Percentiles rank a stretch among this genome's conserved stretches.
Conservation (phyloP, 2,888 invertebrate genomes). For the Candidula unifasciata region DNA sequence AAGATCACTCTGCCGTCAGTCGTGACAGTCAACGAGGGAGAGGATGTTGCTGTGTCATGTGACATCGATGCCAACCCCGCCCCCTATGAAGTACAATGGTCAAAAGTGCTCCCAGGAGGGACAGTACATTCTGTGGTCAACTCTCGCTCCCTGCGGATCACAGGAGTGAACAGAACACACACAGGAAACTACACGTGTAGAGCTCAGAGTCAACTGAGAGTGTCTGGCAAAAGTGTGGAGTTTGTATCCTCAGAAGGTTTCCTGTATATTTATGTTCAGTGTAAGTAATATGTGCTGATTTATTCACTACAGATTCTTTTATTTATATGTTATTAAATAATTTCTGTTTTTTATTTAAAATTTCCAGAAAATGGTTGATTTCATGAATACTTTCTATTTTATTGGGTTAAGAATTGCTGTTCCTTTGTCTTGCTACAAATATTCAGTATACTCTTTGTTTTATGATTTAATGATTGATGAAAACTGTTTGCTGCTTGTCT, state of each 20-base stretch:
- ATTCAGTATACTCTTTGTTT: no score
- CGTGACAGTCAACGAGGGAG: conserved; percentile 58
- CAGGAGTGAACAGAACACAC: conserved; percentile 54
- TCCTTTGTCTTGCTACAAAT: no score
- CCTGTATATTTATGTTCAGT: conserved; percentile 64
- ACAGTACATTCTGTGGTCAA: conserved; percentile 15
- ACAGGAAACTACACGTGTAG: conserved; percentile 69
- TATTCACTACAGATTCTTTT: no score
- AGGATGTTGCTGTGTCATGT: conserved; percentile 60
- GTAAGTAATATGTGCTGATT: no score
- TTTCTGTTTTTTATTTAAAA: no score
- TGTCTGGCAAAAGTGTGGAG: conserved; percentile 58
- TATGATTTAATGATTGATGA: no score
- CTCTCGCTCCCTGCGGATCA: conserved; percentile 54
- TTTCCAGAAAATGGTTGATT: no score
- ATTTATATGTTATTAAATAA: no score
- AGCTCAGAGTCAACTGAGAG: conserved; percentile 60
- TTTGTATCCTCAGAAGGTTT: conserved; percentile 56
- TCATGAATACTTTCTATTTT: no score
- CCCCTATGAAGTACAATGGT: conserved; percentile 63
- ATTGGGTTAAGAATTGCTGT: no score
- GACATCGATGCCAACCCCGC: conserved; percentile 64
- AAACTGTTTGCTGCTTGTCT: no score
- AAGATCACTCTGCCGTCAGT: conserved; percentile 58
- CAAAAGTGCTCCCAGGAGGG: conserved; percentile 53